Evolutionary conservation across 2,888 invertebrate species (phyloP).

Genomic region (Hirtodrosophila cameraria): DNA sequence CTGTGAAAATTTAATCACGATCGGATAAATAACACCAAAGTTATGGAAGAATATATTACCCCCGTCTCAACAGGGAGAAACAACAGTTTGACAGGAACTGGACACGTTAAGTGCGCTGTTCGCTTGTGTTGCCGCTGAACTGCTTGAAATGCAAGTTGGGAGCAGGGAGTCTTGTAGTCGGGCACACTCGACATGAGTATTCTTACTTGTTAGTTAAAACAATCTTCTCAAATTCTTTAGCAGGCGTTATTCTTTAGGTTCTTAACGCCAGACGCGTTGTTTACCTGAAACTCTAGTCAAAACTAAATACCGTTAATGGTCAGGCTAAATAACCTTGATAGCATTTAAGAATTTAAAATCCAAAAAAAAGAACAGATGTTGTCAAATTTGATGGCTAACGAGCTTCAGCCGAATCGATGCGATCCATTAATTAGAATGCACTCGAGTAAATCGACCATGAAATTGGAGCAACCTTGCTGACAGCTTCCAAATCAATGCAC

Average conservation of each 20-base stretch:
- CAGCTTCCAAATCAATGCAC: constrained; percentile 66
- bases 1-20: too few relatives aligned
- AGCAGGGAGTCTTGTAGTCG: too few relatives aligned
- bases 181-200: too few relatives aligned
- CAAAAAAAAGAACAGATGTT: constrained; percentile 56
- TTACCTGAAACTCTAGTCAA: constrained; percentile 37
- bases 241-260: neutral
- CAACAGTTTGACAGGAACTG: too few relatives aligned
- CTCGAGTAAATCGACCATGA: constrained; percentile 71
- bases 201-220: too few relatives aligned
- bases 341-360: constrained; percentile 23
- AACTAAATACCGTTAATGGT: constrained; percentile 38
- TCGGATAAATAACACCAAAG: too few relatives aligned
- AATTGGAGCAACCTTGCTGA: constrained; percentile 75
- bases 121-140: too few relatives aligned
- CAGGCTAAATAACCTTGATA: constrained; percentile 32
- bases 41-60: too few relatives aligned
- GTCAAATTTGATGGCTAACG: constrained; percentile 51
- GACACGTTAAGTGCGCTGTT: too few relatives aligned
- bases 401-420: constrained; percentile 37
- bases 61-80: too few relatives aligned
- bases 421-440: constrained; percentile 68
- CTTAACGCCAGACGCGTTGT: neutral
- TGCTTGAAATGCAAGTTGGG: too few relatives aligned
- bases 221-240: too few relatives aligned